Conservation (phyloP, 2,113 vertebrate species). For the Lophochroa leadbeateri region DNA sequence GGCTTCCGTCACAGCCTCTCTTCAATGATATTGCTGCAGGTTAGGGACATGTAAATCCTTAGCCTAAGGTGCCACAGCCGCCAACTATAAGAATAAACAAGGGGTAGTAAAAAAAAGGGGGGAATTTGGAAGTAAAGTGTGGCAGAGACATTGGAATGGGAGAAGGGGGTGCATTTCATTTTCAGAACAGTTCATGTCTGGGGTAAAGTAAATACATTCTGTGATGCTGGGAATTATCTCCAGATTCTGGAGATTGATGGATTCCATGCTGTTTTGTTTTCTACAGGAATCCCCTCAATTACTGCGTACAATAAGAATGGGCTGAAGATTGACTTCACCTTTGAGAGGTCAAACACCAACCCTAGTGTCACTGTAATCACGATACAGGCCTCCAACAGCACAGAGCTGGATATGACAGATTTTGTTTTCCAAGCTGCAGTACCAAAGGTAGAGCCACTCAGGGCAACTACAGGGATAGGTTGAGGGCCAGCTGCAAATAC, state of each 20-base stretch:
- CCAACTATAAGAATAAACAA: not conserved
- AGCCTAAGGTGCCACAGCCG: not conserved
- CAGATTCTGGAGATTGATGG: not conserved
- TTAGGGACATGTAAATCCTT: conserved; percentile 67
- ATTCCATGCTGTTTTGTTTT: not conserved
- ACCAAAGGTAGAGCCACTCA: conserved; percentile 89
- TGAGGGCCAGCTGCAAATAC: not conserved
- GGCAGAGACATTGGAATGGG: not conserved
- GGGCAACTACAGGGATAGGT: not conserved
- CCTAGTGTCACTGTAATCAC: conserved; percentile 96
- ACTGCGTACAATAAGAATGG: conserved; percentile 98
- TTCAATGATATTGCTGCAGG: conserved; percentile 94
- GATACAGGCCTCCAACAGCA: conserved; percentile 95
- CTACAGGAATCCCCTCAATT: conserved; percentile 92
- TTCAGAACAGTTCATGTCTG: not conserved
- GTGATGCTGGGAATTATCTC: not conserved
- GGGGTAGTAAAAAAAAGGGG: not conserved
- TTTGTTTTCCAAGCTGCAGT: conserved; percentile 99
- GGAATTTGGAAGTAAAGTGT: not conserved
- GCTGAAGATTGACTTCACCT: conserved; percentile 97
- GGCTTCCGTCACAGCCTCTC: conserved; percentile 88
- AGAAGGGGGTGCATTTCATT: not conserved
- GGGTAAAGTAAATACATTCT: not conserved
- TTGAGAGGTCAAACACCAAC: conserved; percentile 96
- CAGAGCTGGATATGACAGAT: conserved; percentile 95